Evolutionary conservation across 2,888 invertebrate species (phyloP).

Genomic region (Desoria tigrina): DNA sequence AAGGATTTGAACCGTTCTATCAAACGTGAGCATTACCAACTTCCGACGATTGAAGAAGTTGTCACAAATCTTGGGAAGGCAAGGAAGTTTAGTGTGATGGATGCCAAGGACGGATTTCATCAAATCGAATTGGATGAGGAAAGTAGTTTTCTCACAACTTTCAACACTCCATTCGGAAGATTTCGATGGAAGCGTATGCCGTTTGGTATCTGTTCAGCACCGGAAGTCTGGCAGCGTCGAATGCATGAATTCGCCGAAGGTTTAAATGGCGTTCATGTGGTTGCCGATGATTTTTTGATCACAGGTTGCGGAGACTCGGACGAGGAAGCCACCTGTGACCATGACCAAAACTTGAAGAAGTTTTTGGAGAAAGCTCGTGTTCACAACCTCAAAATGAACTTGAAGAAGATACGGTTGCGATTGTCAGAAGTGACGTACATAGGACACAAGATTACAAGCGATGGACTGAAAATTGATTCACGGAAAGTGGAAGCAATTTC

Average conservation of each 20-base stretch:
- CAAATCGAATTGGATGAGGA: conserved; percentile 40
- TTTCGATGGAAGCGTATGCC: conserved; percentile 40
- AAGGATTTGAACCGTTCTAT: conserved; percentile 44
- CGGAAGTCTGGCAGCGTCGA: conserved; percentile 39
- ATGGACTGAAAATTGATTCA: conserved; percentile 30
- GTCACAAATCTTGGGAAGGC: conserved; percentile 24
- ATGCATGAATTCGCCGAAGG: conserved; percentile 31
- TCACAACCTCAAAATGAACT: conserved; percentile 37
- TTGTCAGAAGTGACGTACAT: conserved; percentile 17
- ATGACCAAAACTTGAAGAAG: conserved; percentile 34
- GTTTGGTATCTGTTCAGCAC: conserved; percentile 41
- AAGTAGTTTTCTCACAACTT: too few species aligned
- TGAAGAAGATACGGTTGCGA: conserved; percentile 25
- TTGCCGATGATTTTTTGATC: conserved; percentile 43
- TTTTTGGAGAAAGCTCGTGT: conserved; percentile 23
- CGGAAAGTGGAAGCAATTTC: conserved; percentile 22
- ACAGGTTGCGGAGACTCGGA: conserved; percentile 36
- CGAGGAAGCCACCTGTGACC: conserved; percentile 32
- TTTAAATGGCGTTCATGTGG: conserved; percentile 28
- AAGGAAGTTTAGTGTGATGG: conserved; percentile 37
- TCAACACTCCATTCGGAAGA: conserved; percentile 50
- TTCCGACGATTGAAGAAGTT: conserved; percentile 44
- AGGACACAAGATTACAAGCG: conserved; percentile 20
- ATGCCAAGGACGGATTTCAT: conserved; percentile 43
- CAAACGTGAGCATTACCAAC: conserved; percentile 30